phyloP scores from a whole-genome alignment of 2,888 invertebrate genomes.

The Eupithecia dodoneata region DNA sequence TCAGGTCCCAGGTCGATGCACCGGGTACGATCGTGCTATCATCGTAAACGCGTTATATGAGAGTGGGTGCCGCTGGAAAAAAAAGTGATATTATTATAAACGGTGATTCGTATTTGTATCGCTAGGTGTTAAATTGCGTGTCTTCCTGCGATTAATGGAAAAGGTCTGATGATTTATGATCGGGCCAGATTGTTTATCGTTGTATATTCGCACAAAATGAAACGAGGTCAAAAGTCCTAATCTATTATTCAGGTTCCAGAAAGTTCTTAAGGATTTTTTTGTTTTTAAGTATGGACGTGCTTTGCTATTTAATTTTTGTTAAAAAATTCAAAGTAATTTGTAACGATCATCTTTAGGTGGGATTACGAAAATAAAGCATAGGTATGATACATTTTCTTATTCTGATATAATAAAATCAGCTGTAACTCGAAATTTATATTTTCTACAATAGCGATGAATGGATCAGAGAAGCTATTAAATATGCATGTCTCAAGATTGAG shows the following conservation, averaged over 20 bases:
- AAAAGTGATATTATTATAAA: slow-evolving; percentile 48
- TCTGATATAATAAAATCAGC: background rate
- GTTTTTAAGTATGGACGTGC: background rate
- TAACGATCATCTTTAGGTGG: background rate
- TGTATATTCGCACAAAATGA: slow-evolving; percentile 31
- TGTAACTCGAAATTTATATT: background rate
- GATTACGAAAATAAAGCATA: background rate
- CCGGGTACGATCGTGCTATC: slow-evolving; percentile 66
- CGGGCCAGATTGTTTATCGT: slow-evolving; percentile 30
- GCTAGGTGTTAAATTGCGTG: slow-evolving; percentile 59
- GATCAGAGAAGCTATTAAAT: slow-evolving; percentile 29
- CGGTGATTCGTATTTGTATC: slow-evolving; percentile 60
- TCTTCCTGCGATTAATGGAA: slow-evolving; percentile 60
- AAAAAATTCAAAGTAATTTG: background rate
- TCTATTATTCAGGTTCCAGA: slow-evolving; percentile 3
- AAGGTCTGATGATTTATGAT: slow-evolving; percentile 58
- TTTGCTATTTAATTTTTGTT: background rate
- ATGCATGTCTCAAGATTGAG: slow-evolving; percentile 29
- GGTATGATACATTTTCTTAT: background rate
- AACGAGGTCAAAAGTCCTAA: slow-evolving; percentile 8
- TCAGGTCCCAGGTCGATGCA: slow-evolving; percentile 74
- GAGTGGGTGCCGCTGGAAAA: slow-evolving; percentile 45
- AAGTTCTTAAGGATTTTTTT: background rate
- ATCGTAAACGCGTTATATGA: slow-evolving; percentile 52
- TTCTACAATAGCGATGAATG: slow-evolving; percentile 6